phyloP scores from a whole-genome alignment of 2,113 vertebrate genomes.

The Micronycteris hirsuta region DNA sequence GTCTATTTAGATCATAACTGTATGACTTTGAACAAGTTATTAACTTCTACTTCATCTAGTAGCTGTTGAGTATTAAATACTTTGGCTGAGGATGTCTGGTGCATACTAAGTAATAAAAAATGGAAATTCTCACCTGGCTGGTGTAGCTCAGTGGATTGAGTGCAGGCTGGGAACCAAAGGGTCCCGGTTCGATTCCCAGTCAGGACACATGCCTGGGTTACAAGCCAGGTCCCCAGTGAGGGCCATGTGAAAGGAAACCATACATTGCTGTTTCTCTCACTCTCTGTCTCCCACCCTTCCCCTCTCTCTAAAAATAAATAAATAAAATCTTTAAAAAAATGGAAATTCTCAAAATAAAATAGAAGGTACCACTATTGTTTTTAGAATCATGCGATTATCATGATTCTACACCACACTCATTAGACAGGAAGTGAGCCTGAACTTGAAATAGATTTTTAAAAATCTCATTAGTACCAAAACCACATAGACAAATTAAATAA shows the following conservation, averaged over 20 bases:
- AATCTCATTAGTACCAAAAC: slow-evolving; percentile 15
- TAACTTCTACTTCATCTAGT: background rate
- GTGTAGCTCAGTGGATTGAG: too few species aligned
- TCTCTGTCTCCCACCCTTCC: too few species aligned
- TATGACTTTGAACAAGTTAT: background rate
- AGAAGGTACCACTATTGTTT: background rate
- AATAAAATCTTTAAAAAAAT: too few species aligned
- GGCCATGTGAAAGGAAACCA: too few species aligned
- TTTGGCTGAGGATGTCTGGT: background rate
- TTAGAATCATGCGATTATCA: background rate
- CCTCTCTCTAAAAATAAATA: too few species aligned
- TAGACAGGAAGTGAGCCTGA: slow-evolving; percentile 18
- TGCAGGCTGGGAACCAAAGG: too few species aligned
- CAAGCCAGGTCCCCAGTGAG: too few species aligned
- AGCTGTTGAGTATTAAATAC: background rate
- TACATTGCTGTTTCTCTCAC: too few species aligned
- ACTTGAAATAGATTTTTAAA: background rate
- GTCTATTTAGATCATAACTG: background rate
- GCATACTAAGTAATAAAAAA: background rate
- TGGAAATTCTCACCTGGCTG: background rate
- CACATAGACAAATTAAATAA: slow-evolving; percentile 16
- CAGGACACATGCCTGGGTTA: too few species aligned
- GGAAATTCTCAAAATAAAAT: slow-evolving; percentile 15
- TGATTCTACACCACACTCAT: background rate
- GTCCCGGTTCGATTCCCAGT: too few species aligned